A percentile compares a stretch with the other conserved stretches of the same genome.
Evolutionary conservation across 2,797 vertebrate genomes (phyloP).

Genomic region (Hyperoplus immaculatus): DNA sequence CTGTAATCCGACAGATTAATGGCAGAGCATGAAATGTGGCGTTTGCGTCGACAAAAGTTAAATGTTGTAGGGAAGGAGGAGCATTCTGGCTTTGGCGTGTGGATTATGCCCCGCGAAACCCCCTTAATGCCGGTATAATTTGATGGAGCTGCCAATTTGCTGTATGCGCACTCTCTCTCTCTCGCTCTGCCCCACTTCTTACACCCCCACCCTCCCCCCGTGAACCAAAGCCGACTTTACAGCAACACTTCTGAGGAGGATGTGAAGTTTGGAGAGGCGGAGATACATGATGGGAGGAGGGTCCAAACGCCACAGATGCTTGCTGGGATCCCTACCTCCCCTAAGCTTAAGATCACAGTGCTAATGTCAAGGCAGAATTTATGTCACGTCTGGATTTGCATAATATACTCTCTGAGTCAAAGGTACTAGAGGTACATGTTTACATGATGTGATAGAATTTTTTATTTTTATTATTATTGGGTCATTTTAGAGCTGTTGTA

Average conservation of each 20-base stretch:
- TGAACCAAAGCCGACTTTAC: constrained; percentile 81
- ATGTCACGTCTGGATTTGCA: constrained; percentile 72
- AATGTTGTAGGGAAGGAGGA: constrained; percentile 84
- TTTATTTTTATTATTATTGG: constrained; percentile 6
- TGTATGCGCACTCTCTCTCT: constrained; percentile 84
- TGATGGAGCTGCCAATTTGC: constrained; percentile 89
- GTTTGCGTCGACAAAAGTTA: constrained; percentile 89
- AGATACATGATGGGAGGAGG: constrained; percentile 64
- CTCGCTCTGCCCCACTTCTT: constrained; percentile 72
- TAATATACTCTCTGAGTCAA: constrained; percentile 60
- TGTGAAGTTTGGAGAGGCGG: constrained; percentile 80
- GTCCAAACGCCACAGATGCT: constrained; percentile 55
- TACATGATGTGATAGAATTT: background rate
- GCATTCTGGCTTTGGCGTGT: constrained; percentile 79
- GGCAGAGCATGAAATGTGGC: constrained; percentile 88
- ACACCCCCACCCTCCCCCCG: constrained; percentile 48
- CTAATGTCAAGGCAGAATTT: constrained; percentile 64
- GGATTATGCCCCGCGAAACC: constrained; percentile 84
- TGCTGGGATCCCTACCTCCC: constrained; percentile 55
- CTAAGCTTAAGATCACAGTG: constrained; percentile 62
- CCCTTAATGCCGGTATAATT: constrained; percentile 88
- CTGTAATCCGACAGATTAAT: constrained; percentile 90
- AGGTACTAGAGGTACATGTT: constrained; percentile 64
- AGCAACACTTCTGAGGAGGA: constrained; percentile 71
- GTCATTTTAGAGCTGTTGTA: constrained; percentile 8